Conservation (phyloP, 2,113 vertebrate genomes). For the Lasiurus borealis region DNA sequence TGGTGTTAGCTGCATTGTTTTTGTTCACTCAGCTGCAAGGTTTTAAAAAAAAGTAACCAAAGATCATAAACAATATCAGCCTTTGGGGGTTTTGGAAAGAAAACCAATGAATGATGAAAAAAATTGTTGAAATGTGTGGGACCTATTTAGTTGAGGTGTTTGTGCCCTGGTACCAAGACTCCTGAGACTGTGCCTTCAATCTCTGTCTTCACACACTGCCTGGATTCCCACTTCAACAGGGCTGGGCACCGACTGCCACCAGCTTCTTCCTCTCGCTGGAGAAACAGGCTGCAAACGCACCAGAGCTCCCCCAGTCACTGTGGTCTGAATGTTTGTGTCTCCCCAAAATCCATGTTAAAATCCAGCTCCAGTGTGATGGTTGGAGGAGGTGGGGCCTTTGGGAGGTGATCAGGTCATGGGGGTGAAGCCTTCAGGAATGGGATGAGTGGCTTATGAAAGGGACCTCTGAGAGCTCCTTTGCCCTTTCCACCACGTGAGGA, state of each 20-base stretch:
- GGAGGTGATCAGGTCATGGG: no score
- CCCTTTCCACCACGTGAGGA: neutral
- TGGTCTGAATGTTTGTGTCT: neutral
- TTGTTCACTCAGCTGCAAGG: constrained; percentile 70
- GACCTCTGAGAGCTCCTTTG: neutral
- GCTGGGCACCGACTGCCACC: neutral
- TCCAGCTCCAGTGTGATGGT: neutral
- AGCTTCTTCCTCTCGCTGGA: neutral
- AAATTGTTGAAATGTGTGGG: neutral
- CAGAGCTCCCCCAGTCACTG: neutral
- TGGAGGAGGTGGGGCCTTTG: neutral
- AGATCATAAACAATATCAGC: constrained; percentile 53
- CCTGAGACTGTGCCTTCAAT: neutral
- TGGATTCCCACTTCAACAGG: neutral
- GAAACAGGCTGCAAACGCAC: neutral
- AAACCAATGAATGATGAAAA: neutral
- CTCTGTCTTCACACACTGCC: neutral
- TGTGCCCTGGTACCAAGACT: neutral
- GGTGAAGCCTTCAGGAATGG: neutral
- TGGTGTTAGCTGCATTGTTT: constrained; percentile 59
- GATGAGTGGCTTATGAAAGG: neutral
- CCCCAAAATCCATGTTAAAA: neutral
- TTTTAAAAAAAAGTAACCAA: neutral
- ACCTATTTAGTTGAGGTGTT: neutral
- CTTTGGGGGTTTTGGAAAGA: constrained; percentile 37